A percentile compares a stretch with the other conserved stretches of the same genome.
Conservation (phyloP, 2,797 vertebrate species). For the Apodemus agrarius region DNA sequence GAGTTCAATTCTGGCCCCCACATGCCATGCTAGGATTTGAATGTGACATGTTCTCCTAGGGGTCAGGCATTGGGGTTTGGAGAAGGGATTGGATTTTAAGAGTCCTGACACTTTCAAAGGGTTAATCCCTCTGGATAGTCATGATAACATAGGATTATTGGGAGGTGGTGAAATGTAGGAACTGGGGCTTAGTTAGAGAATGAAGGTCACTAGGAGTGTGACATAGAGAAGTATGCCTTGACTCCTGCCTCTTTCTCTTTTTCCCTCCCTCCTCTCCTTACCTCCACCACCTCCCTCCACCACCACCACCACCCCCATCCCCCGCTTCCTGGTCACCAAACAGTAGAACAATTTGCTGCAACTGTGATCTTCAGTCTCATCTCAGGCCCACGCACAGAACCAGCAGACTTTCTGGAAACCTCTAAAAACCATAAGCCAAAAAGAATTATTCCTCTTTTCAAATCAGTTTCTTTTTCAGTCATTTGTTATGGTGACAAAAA, state of each 20-base stretch:
- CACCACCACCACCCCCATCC: no score
- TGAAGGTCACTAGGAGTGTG: neutral
- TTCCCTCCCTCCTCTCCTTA: neutral
- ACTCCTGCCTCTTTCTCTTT: neutral
- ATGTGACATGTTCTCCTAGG: neutral
- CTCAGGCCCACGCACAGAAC: neutral
- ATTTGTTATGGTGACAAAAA: neutral
- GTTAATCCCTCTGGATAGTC: neutral
- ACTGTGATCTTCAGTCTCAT: neutral
- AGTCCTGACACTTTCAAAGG: neutral
- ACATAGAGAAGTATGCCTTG: neutral
- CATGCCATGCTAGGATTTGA: neutral
- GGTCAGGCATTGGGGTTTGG: neutral
- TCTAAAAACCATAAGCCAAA: neutral
- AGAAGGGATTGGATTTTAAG: neutral
- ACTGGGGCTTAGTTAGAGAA: neutral
- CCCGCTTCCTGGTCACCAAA: neutral
- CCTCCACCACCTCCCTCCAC: no score
- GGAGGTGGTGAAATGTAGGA: neutral
- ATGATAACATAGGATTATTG: neutral
- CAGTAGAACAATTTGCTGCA: neutral
- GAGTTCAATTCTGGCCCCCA: no score
- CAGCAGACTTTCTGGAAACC: neutral
- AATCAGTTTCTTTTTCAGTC: neutral
- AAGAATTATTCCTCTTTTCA: neutral